Base-by-base conservation (phyloP, 2,888 invertebrate genomes). In the Ceraclea dissimilis region DNA sequence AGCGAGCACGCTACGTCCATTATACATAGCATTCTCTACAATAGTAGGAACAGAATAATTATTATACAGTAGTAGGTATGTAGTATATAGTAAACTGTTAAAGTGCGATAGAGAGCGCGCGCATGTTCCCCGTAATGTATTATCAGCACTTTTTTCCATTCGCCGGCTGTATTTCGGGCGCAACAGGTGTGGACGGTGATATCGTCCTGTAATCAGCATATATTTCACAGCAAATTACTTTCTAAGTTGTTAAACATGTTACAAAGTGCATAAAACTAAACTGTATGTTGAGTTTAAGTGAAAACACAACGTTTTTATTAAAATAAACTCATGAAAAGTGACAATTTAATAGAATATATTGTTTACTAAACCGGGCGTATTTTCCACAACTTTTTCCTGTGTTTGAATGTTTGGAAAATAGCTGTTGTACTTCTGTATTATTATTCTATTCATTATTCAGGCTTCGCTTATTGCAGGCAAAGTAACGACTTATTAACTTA, bases 121-220 rank as follows among this genome's bases (percentile, higher is more conserved):
- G 22, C 51, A 52, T 52, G 52, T 52, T 51, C 54, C 58, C 54
- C 26, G 50, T n/a, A 22, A n/a, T 8, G 13, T 39, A 39, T 39
- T 39, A 39, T 39, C 39, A 39, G 39, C 13, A 39, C 39, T 39
- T 39, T 19, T 18, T 22, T 34, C 52, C 52, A 58, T 58, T 58
- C 58, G 58, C 58, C 58, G 58, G 58, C 47, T 43, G 53, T 39
- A 49, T 58, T 55, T 58, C 54, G 52, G 49, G 52, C 44, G 54
- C 58, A 58, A 58, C 58, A 58, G 58, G 58, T 58, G 58, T 58
- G 51, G 54, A 34, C 16, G 11, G 26, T 39, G 47, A 51, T 31
- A 26, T 19, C 49, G 18, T 58, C 52, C 51, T 58, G 49, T 51
- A 52, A 49, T 54, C 54, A 55, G 54, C 54, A 47, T 50, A 57